Evolutionary conservation across 2,888 invertebrate species (phyloP), one percentile per base, ranked within the genome.

Genomic region (Zaprionus bogoriensis): DNA sequence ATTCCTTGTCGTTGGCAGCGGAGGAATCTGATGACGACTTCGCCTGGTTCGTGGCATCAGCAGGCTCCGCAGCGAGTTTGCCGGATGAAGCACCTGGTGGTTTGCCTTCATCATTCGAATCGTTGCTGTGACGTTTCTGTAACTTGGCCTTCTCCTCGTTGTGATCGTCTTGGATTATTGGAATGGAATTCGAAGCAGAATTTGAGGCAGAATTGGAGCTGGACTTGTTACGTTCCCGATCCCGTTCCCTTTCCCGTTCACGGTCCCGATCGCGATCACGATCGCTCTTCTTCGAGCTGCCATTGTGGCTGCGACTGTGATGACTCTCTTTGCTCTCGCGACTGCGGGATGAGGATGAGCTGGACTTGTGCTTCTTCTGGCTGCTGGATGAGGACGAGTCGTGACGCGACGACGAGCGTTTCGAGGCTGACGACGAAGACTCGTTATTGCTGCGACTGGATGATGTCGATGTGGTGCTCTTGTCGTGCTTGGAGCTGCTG

Each of bases 101-200:
- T 2, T 92, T 92, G 55, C 92, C 92, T 9, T 90, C 96, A 87
- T 95, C 96, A 75, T 95, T 96, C 0, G 96, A 96, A 90, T 96
- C 96, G 0, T 95, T 95, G 0, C 96, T 96, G 46, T 96, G 92
- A 5, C 96, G 92, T 71, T 92, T 93, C 51, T 93, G 93, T 9
- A 74, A 53, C 41, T 84, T 79, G 3, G 63, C 52, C 36, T 79
- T 79, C 19, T 53, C 61, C 44, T 81, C 79, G 44, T 61, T 66
- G 32, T 96, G 95, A 89, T 96, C 96, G 84, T 96, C 96, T 55
- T 62, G 70, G 9, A 66, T 44, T 3, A 50, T 25, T 30, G 55
- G 10, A 57, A 58, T 45, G 9, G 76, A 60, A 41, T 53, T 64
- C 1, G 64, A 30, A 4, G 66, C 54, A 3, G 66, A 64, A 39